A percentile compares a stretch with the other conserved stretches of the same genome.
Evolutionary conservation across 53 echinoderm and acorn worm species (phyloP).

Genomic region (Arbacia lixula): DNA sequence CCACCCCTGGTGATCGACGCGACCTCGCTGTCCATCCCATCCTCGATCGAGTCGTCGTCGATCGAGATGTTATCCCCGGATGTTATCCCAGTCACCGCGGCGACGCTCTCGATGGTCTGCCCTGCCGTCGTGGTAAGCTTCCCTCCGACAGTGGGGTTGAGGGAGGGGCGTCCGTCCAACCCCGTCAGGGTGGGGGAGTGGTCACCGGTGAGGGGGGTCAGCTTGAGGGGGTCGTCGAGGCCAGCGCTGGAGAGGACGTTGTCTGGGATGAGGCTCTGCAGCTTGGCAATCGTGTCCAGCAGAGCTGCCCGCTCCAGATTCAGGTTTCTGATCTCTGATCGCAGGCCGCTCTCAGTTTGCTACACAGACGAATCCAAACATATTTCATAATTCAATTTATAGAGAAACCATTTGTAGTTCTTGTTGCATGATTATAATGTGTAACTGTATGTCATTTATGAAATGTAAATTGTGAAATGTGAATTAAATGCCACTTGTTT

Average conservation of each 20-base stretch:
- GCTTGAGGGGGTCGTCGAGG: no score
- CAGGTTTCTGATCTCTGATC: constrained; percentile 73
- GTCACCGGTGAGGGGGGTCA: no score
- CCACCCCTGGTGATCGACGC: constrained; percentile 22
- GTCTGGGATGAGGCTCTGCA: constrained; percentile 77
- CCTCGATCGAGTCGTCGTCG: constrained; percentile 56
- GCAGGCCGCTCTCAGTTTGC: constrained; percentile 70
- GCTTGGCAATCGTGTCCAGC: constrained; percentile 80
- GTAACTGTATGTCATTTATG: no score
- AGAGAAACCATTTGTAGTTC: no score
- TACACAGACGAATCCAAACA: no score
- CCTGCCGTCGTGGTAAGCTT: background rate
- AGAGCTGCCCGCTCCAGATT: constrained; percentile 84
- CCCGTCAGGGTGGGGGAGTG: no score
- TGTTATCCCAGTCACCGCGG: background rate
- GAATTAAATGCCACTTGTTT: no score
- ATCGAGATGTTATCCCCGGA: constrained; percentile 48
- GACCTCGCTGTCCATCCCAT: constrained; percentile 39
- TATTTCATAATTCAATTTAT: no score
- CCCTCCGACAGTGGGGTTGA: background rate
- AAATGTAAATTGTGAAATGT: no score
- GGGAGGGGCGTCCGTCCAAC: no score
- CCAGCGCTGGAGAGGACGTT: constrained; percentile 71
- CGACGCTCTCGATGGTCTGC: constrained; percentile 10
- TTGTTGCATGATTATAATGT: no score